Evolutionary conservation across 2,888 invertebrate species (phyloP).

Genomic region (Nemotelus nigrinus): DNA sequence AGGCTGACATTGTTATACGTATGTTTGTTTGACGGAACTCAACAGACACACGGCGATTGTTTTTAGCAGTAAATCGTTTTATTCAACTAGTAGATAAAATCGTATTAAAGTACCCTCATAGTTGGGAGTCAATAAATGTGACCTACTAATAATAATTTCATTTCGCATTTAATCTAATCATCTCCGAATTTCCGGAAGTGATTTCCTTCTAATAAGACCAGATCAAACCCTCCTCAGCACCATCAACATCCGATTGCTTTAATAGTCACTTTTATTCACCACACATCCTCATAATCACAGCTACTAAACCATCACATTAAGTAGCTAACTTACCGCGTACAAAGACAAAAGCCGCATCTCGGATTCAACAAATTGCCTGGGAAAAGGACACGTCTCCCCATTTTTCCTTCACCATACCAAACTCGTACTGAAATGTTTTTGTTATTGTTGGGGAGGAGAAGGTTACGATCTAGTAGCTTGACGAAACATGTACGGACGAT

Average conservation of each 20-base stretch:
- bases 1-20: no score
- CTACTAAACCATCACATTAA: constrained; percentile 38
- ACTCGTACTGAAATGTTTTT: constrained; percentile 17
- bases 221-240: not conserved
- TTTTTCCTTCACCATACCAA: not conserved
- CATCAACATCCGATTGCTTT: not conserved
- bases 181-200: constrained; percentile 3
- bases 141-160: no score
- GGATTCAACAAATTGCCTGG: constrained; percentile 28
- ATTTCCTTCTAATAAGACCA: constrained; percentile 24
- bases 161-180: constrained; percentile 21
- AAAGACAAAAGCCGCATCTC: constrained; percentile 3
- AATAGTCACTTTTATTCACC: constrained; percentile 33
- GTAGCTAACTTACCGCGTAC: constrained; percentile 17
- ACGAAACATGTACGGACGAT: constrained; percentile 48
- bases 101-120: no score
- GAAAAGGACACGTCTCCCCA: constrained; percentile 37
- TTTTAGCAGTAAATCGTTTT: no score
- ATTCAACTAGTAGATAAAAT: no score
- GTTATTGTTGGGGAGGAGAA: constrained; percentile 17
- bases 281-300: constrained; percentile 39
- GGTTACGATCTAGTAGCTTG: constrained; percentile 4
- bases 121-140: no score
- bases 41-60: no score
- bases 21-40: no score